Percentiles rank a stretch among this genome's conserved stretches.
phyloP scores from a whole-genome alignment of 2,888 invertebrate genomes.

The Chorisops tibialis region DNA sequence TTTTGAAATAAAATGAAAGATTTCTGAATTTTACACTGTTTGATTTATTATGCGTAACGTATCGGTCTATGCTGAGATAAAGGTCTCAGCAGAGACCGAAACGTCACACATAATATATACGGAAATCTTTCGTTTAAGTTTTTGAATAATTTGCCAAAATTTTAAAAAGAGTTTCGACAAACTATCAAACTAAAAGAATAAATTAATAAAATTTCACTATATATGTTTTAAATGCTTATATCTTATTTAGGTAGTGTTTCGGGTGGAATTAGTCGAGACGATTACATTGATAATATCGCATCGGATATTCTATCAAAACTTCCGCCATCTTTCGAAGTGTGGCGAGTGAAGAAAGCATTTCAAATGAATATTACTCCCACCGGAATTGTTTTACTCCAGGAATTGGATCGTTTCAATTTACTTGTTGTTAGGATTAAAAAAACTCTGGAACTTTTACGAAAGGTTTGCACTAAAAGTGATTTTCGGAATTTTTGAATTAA shows the following conservation, averaged over 20 bases:
- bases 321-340: conserved; percentile 74
- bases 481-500: background rate
- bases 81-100: too few species aligned
- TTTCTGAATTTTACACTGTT: too few species aligned
- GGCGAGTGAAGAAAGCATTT: conserved; percentile 74
- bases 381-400: conserved; percentile 82
- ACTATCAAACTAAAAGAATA: too few species aligned
- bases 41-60: too few species aligned
- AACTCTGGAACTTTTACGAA: conserved; percentile 70
- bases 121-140: background rate
- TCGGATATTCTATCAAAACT: conserved; percentile 73
- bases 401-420: conserved; percentile 82
- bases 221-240: background rate
- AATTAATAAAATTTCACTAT: background rate
- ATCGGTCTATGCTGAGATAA: too few species aligned
- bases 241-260: conserved; percentile 59
- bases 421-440: conserved; percentile 67
- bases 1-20: too few species aligned
- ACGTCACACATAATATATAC: too few species aligned
- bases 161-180: too few species aligned
- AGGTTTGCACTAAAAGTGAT: conserved; percentile 47
- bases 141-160: background rate
- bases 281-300: conserved; percentile 77
- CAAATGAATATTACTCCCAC: conserved; percentile 79
- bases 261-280: conserved; percentile 77